These are phyloP conservation scores for Eupsilia transversa DNA, from an alignment of 2,888 invertebrate species.

Conservation along the genomic window DNA sequence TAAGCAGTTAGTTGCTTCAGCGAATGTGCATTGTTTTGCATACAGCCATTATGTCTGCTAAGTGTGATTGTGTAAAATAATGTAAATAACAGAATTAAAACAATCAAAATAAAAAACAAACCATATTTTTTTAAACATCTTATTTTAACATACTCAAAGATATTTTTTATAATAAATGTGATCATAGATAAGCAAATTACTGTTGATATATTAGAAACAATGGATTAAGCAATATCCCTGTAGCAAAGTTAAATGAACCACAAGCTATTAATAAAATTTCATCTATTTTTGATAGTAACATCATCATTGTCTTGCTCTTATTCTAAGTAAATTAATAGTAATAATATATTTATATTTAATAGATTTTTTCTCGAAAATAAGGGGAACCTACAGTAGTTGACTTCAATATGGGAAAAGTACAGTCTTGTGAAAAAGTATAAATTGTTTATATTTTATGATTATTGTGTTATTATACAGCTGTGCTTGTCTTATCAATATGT, in stretches of 20 bases:
- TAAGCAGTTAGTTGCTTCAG: conserved; percentile 45
- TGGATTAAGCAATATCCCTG: not conserved
- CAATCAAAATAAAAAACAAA: not conserved
- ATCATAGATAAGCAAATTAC: not conserved
- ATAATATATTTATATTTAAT: not conserved
- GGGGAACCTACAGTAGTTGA: not conserved
- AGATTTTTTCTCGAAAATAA: not conserved
- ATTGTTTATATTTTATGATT: conserved; percentile 4
- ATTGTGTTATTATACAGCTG: conserved; percentile 17
- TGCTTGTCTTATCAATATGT: conserved; percentile 3
- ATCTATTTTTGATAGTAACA: not conserved
- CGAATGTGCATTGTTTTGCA: conserved; percentile 61
- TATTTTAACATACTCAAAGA: not conserved
- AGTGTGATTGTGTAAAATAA: conserved; percentile 33
- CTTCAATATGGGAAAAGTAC: not conserved
- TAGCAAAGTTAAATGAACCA: not conserved
- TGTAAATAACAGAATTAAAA: not conserved
- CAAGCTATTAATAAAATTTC: not conserved
- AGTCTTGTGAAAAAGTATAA: not conserved
- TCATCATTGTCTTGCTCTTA: not conserved
- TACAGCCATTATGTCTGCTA: conserved; percentile 32
- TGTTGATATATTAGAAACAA: not conserved
- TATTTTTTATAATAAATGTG: not conserved
- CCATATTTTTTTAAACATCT: not conserved
- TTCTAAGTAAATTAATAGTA: not conserved